Evolutionary conservation across 2,888 invertebrate species (phyloP), one percentile per base, ranked within the genome.

Genomic region (Eristalinus aeneus): DNA sequence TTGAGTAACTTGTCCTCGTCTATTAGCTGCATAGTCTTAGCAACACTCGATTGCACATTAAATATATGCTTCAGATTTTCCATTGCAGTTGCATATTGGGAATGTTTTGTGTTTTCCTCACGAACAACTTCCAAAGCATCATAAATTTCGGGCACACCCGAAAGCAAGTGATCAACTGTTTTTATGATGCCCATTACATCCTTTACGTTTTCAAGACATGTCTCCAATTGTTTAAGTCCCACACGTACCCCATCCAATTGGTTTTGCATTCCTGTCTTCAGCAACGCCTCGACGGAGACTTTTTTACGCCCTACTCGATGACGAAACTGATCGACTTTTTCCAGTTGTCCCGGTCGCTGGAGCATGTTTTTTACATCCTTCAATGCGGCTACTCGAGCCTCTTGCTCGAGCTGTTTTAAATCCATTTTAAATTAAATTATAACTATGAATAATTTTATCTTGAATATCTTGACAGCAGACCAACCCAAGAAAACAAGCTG

Each of bases 41-140:
- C 96, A 0, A 99, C 97, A 93, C 98, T 98, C 90, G 98, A 98
- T 10, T 98, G 98, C 0, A 99, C 98, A 60, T 98, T 98, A 90
- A 99, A 99, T 88, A 99, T 98, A 90, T 99, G 98, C 91, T 98
- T 99, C 32, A 99, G 93, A 91, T 99, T 99, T 91, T 99, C 99
- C 94, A 98, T 98, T 0, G 99, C 99, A 0, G 99, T 98, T 1
- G 98, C 98, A 93, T 98, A 98, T 91, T 98, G 99, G 0, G 98
- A 98, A 92, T 99, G 98, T 22, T 96, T 95, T 89, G 97, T 96
- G 91, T 98, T 98, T 92, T 99, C 99, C 88, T 97, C 97, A 31
- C 97, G 94, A 0, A 99, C 97, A 60, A 96, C 95, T 90, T 96
- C 96, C 34, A 99, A 93, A 54, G 96, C 96, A 36, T 95, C 95